phyloP scores from a whole-genome alignment of 1,140 invertebrate genomes.

The Trachymyrmex septentrionalis region DNA sequence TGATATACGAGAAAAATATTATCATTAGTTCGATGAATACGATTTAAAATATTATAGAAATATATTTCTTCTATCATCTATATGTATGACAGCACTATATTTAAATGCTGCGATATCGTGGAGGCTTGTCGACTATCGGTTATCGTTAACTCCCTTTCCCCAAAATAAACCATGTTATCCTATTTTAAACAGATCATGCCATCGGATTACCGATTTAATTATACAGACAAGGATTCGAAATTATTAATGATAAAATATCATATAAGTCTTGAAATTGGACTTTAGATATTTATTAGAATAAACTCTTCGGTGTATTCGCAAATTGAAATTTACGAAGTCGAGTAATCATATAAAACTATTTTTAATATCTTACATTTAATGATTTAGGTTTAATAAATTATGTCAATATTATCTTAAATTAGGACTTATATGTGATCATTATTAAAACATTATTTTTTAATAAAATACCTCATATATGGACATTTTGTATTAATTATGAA shows the following conservation, averaged over 20 bases:
- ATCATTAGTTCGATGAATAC: background rate
- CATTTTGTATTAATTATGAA: background rate
- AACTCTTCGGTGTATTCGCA: background rate
- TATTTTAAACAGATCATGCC: constrained; percentile 14
- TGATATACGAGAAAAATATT: background rate
- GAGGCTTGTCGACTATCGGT: background rate
- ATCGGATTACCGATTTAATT: constrained; percentile 17
- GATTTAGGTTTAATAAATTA: background rate
- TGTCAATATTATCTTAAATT: background rate
- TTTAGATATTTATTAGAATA: background rate
- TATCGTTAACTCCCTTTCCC: constrained; percentile 13
- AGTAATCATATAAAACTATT: background rate
- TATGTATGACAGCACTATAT: background rate
- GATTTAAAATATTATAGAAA: constrained; percentile 1
- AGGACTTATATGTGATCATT: background rate
- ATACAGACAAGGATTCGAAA: background rate
- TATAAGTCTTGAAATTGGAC: background rate
- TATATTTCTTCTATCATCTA: background rate
- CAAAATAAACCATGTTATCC: constrained; percentile 23
- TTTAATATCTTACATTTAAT: background rate
- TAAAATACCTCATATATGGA: background rate
- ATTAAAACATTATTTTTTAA: background rate
- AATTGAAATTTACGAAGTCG: constrained; percentile 11
- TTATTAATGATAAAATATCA: background rate
- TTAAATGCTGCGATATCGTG: background rate